Percentiles rank a stretch among this genome's conserved stretches.
These are phyloP conservation scores for Stomorhina lunata DNA, from an alignment of 2,888 invertebrate genomes.

Conservation along the genomic window DNA sequence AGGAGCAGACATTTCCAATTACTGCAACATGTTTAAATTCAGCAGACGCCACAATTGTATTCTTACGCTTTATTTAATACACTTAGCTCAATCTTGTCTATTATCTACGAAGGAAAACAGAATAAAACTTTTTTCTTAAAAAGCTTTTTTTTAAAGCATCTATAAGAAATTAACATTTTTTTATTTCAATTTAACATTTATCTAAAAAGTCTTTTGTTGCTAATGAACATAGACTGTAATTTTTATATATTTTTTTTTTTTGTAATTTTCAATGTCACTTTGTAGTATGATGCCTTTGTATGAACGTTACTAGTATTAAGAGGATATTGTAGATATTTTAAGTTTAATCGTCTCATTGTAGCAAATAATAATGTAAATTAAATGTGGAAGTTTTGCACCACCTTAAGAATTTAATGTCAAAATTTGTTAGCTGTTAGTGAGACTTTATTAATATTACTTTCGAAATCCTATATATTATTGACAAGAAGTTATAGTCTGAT, in stretches of 20 bases:
- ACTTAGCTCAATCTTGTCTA: background rate
- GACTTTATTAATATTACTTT: too few relatives aligned
- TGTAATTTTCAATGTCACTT: slow-evolving; percentile 10
- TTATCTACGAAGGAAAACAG: background rate
- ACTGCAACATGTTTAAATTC: background rate
- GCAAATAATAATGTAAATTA: too few relatives aligned
- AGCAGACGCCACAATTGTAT: background rate
- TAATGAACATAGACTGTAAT: background rate
- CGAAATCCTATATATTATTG: too few relatives aligned
- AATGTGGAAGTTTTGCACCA: too few relatives aligned
- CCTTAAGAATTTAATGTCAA: too few relatives aligned
- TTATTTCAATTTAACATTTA: background rate
- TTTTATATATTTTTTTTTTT: background rate
- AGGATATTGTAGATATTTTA: too few relatives aligned
- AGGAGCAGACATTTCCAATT: background rate
- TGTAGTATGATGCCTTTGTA: background rate
- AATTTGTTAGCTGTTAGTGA: too few relatives aligned
- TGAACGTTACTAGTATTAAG: too few relatives aligned
- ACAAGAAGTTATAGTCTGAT: too few relatives aligned
- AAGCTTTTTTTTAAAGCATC: slow-evolving; percentile 4
- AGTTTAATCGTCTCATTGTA: too few relatives aligned
- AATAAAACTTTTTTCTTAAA: background rate
- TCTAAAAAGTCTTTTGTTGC: slow-evolving; percentile 20
- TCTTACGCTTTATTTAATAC: background rate
- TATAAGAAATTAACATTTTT: background rate